Percentiles rank a stretch among this genome's conserved stretches.
Evolutionary conservation across 2,888 invertebrate genomes (phyloP).

Genomic region (Phortica okadai): DNA sequence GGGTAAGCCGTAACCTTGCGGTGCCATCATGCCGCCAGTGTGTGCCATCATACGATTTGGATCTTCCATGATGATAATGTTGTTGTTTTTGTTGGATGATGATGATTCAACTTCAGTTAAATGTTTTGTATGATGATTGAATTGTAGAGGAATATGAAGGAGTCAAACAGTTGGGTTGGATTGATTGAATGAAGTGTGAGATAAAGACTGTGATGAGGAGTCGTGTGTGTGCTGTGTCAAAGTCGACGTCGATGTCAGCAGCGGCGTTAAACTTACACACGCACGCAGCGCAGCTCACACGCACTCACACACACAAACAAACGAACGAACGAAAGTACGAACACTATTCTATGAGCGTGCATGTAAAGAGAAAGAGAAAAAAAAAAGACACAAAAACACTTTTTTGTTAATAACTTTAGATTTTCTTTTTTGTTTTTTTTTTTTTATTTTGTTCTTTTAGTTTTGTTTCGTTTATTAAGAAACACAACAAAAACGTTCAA

Average conservation of each 20-base stretch:
- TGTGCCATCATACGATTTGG: conserved; percentile 90
- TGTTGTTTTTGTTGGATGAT: background rate
- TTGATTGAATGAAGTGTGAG: too few species aligned
- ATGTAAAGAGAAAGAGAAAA: background rate
- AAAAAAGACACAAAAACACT: background rate
- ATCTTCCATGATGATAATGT: conserved; percentile 83
- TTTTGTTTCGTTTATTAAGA: too few species aligned
- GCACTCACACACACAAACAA: background rate
- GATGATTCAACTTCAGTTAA: too few species aligned
- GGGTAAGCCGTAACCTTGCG: conserved; percentile 88
- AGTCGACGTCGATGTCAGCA: too few species aligned
- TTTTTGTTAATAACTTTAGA: background rate
- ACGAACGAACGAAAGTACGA: background rate
- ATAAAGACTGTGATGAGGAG: too few species aligned
- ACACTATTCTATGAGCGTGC: background rate
- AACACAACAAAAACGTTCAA: too few species aligned
- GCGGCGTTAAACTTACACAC: background rate
- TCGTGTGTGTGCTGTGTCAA: too few species aligned
- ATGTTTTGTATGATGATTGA: too few species aligned
- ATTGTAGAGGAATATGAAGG: too few species aligned
- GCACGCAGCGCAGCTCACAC: background rate
- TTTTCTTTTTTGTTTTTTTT: background rate
- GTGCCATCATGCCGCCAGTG: conserved; percentile 86
- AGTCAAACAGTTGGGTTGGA: too few species aligned
- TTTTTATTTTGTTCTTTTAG: too few species aligned